Evolutionary conservation across 2,888 invertebrate genomes (phyloP).

Genomic region (Cheilosia scutellata): DNA sequence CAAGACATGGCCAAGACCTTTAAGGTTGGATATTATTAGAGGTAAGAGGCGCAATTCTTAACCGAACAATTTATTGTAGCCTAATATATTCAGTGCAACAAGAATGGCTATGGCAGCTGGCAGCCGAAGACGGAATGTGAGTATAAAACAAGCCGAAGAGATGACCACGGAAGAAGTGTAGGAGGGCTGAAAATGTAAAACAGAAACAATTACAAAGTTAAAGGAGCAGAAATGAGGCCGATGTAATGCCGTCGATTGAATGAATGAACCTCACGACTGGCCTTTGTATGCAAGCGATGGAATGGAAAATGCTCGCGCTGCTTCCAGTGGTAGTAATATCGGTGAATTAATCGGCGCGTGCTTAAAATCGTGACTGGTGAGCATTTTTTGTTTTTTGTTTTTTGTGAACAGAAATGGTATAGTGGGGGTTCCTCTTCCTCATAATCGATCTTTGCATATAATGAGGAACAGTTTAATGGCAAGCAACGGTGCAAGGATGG

Average conservation of each 20-base stretch:
- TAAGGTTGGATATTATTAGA: conserved; percentile 42
- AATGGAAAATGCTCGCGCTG: conserved; percentile 43
- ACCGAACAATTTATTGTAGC: conserved; percentile 35
- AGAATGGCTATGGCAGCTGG: conserved; percentile 1
- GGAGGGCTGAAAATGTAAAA: conserved; percentile 58
- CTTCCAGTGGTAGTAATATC: conserved; percentile 73
- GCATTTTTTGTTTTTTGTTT: conserved; percentile 56
- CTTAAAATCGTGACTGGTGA: conserved; percentile 76
- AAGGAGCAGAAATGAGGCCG: conserved; percentile 70
- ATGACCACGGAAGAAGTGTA: conserved; percentile 5
- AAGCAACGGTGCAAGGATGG: conserved; percentile 27
- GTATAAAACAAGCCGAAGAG: conserved; percentile 21
- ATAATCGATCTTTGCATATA: conserved; percentile 72
- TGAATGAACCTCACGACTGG: conserved; percentile 74
- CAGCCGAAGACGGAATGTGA: conserved; percentile 25
- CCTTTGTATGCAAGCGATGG: conserved; percentile 70
- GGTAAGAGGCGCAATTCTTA: conserved; percentile 26
- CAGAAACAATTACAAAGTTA: conserved; percentile 74
- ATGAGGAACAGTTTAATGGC: conserved; percentile 63
- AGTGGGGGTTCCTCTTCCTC: conserved; percentile 57
- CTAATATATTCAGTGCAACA: conserved; percentile 14
- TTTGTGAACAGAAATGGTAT: conserved; percentile 52
- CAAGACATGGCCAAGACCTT: conserved; percentile 54
- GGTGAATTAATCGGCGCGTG: conserved; percentile 77
- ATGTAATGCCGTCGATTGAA: conserved; percentile 72